Evolutionary conservation across 1,140 invertebrate species (phyloP), one percentile per base, ranked within the genome.

Genomic region (Lordiphosa clarofinis): DNA sequence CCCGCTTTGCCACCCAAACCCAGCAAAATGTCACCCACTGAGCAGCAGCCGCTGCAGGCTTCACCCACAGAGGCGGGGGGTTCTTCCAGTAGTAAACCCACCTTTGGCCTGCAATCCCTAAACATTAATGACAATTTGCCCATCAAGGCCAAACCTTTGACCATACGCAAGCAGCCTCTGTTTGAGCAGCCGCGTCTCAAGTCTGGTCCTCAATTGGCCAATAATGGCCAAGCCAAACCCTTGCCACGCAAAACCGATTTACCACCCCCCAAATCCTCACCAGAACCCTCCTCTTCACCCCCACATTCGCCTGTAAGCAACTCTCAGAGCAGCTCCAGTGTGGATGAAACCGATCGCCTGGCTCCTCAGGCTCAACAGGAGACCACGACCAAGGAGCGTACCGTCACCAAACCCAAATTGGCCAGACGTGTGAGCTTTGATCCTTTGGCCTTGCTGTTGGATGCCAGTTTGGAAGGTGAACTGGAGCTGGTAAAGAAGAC

Each of bases 391-490:
- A 88, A 91, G 91, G 91, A 81, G 89, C 87, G 87, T 91, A 90
- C 81, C 86, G 81, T 69, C 76, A 91, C 92, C 67, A 93, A 95
- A 74, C 91, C 91, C 6, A 94, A 94, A 67, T 76, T 95, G 15
- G 93, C 94, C 1, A 91, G 96, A 65, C 90, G 97, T 66, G 98
- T 99, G 7, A 98, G 96, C 88, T 99, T 99, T 89, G 98, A 99
- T 92, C 98, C 98, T 7, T 91, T 99, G 49, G 98, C 98, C 3
- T 91, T 99, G 19, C 90, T 99, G 7, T 90, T 99, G 62, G 98
- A 99, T 90, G 98, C 98, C 19, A 98, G 98, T 73, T 91, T 99
- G 42, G 98, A 99, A 90, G 98, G 98, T 21, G 98, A 99, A 90
- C 91, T 99, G 65, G 98, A 99, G 86, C 91, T 99, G 43, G 98